These are phyloP conservation scores for Dendroctonus ponderosae DNA, from an alignment of 1,140 invertebrate species.

Conservation along the genomic window DNA sequence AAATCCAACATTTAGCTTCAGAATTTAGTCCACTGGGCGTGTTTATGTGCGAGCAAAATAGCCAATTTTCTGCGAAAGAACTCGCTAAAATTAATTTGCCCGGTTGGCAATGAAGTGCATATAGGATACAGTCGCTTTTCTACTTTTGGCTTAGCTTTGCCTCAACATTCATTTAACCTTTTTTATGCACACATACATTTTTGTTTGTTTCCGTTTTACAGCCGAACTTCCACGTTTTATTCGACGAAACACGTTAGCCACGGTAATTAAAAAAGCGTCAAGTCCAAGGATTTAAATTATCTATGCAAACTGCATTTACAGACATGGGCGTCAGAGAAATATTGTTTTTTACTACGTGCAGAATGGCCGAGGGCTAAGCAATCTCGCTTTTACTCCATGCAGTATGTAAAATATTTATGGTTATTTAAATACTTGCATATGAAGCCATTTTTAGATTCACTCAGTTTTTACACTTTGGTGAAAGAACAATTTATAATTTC, in stretches of 20 bases:
- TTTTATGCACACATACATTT: constrained; percentile 15
- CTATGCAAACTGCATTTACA: constrained; percentile 11
- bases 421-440: too few relatives aligned
- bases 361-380: too few relatives aligned
- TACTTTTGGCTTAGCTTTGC: neutral
- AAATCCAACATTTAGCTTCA: too few relatives aligned
- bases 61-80: too few relatives aligned
- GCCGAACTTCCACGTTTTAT: constrained; percentile 11
- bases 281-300: constrained; percentile 4
- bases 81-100: neutral
- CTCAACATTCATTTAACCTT: constrained; percentile 10
- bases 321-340: constrained; percentile 4
- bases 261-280: constrained; percentile 21
- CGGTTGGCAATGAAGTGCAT: neutral
- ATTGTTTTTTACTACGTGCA: too few relatives aligned
- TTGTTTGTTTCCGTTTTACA: constrained; percentile 19
- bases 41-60: too few relatives aligned
- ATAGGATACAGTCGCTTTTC: neutral
- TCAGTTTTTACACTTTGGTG: too few relatives aligned
- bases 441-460: too few relatives aligned
- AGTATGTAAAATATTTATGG: too few relatives aligned
- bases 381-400: too few relatives aligned
- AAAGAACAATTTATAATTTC: too few relatives aligned
- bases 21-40: too few relatives aligned
- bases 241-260: constrained; percentile 8